Conservation (phyloP, 2,797 vertebrate species). For the Margarornis squamiger region DNA sequence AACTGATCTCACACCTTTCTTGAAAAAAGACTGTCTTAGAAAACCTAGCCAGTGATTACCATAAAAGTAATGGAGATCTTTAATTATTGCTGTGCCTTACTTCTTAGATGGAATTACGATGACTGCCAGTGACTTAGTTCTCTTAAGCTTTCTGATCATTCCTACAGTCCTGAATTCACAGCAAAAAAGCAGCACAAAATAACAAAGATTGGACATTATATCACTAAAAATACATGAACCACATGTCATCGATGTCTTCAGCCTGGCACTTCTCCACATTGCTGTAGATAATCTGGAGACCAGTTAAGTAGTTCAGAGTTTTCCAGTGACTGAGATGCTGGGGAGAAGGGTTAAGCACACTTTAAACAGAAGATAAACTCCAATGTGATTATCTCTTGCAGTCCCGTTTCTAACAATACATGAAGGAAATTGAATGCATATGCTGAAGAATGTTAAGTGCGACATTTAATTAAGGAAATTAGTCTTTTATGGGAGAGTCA, state of each 20-base stretch:
- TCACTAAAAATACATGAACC: background rate
- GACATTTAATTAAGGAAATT: constrained; percentile 10
- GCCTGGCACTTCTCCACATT: background rate
- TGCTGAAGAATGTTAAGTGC: background rate
- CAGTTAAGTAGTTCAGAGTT: background rate
- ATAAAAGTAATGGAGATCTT: background rate
- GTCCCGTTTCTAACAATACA: background rate
- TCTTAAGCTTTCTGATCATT: background rate
- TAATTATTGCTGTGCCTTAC: background rate
- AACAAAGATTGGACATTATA: background rate
- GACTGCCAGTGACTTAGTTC: background rate
- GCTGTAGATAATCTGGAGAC: background rate
- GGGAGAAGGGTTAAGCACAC: background rate
- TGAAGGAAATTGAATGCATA: constrained; percentile 1
- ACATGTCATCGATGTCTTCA: background rate
- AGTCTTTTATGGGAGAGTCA: background rate
- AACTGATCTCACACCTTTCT: background rate
- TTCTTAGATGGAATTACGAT: background rate
- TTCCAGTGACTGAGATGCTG: background rate
- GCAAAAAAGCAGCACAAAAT: background rate
- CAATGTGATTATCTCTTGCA: background rate
- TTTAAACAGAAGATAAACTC: background rate
- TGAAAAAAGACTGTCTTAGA: background rate
- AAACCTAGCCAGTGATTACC: background rate
- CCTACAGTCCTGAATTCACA: background rate